Conservation (phyloP, 2,113 vertebrate species). For the Indri indri region DNA sequence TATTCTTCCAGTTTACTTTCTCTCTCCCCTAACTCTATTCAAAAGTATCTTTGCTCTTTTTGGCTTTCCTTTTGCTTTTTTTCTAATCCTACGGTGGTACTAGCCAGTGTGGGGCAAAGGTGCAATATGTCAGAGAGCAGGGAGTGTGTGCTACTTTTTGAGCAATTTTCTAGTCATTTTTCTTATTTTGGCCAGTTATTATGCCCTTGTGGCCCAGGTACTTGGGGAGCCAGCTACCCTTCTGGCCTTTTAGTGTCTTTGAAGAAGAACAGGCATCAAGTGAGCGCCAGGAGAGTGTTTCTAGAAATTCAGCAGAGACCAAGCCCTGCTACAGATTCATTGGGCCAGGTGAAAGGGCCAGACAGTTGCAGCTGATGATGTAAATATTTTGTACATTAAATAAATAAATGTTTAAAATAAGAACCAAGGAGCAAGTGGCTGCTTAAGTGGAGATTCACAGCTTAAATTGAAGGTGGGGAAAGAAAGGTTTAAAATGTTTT, state of each 20-base stretch:
- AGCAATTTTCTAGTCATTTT: slow-evolving; percentile 50
- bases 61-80: slow-evolving; percentile 27
- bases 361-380: slow-evolving; percentile 79
- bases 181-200: slow-evolving; percentile 75
- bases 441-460: background rate
- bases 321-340: slow-evolving; percentile 59
- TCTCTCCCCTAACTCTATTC: slow-evolving; percentile 43
- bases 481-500: background rate
- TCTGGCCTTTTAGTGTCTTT: slow-evolving; percentile 39
- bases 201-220: slow-evolving; percentile 64
- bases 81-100: slow-evolving; percentile 49
- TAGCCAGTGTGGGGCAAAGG: slow-evolving; percentile 19
- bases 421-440: slow-evolving; percentile 5
- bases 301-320: slow-evolving; percentile 75
- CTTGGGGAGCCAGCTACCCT: slow-evolving; percentile 57
- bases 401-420: slow-evolving; percentile 82
- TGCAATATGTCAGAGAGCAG: slow-evolving; percentile 52
- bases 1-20: slow-evolving; percentile 22
- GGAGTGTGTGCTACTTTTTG: slow-evolving; percentile 3
- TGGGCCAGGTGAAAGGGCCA: slow-evolving; percentile 67
- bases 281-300: slow-evolving; percentile 49
- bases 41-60: slow-evolving; percentile 59
- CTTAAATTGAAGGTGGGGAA: background rate
- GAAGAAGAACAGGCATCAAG: slow-evolving; percentile 42
- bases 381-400: slow-evolving; percentile 89